phyloP scores from a whole-genome alignment of 2,888 invertebrate species.

The Bombylius discolor region DNA sequence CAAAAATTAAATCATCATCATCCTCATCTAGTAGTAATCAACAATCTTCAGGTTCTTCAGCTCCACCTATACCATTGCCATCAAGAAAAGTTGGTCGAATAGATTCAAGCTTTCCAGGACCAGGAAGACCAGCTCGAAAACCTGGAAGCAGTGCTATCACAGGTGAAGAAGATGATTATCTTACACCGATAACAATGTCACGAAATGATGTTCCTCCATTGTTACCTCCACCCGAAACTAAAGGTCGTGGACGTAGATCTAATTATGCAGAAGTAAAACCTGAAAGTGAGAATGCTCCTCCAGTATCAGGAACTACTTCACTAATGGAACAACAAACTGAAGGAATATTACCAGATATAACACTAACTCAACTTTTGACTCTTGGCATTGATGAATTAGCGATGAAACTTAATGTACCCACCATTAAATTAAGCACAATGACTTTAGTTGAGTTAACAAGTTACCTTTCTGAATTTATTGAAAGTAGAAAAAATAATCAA shows the following conservation, averaged over 20 bases:
- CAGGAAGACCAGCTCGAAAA: constrained; percentile 38
- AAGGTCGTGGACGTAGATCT: constrained; percentile 22
- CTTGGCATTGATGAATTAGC: constrained; percentile 72
- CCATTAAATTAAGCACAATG: constrained; percentile 67
- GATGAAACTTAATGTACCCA: constrained; percentile 58
- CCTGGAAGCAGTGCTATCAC: constrained; percentile 30
- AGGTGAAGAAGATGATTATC: constrained; percentile 52
- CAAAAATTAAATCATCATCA: constrained; percentile 13
- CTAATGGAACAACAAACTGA: constrained; percentile 14
- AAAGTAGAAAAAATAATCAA: constrained; percentile 35
- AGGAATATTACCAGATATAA: constrained; percentile 48
- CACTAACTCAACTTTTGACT: constrained; percentile 67
- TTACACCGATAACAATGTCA: constrained; percentile 44
- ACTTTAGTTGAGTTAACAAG: constrained; percentile 76
- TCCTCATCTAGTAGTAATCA: constrained; percentile 3
- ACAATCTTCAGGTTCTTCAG: constrained; percentile 14
- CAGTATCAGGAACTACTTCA: neutral
- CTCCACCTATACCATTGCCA: constrained; percentile 50
- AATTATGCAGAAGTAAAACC: constrained; percentile 24
- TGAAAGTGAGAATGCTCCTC: constrained; percentile 15
- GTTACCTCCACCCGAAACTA: constrained; percentile 39
- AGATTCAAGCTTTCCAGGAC: constrained; percentile 39
- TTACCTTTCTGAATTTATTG: constrained; percentile 52
- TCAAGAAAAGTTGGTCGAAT: constrained; percentile 40
- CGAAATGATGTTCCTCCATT: constrained; percentile 31